A percentile compares a stretch with the other conserved stretches of the same genome.
Conservation (phyloP, 2,797 vertebrate genomes). For the Lepus oiostolus region DNA sequence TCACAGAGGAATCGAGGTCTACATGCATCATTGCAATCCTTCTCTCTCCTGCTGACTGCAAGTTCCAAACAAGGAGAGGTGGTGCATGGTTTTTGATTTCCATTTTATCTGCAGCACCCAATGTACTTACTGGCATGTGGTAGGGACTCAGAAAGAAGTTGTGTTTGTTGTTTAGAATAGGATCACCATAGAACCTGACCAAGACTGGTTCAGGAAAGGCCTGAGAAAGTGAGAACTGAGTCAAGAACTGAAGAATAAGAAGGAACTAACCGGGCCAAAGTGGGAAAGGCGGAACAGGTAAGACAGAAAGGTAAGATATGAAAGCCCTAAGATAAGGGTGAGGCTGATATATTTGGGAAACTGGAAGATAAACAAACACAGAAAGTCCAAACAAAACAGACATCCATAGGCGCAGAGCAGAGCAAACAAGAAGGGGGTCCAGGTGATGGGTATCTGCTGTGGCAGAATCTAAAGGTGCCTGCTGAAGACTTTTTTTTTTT, state of each 20-base stretch:
- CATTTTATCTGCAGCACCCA: not conserved
- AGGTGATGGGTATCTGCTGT: accelerated
- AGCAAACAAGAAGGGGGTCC: accelerated
- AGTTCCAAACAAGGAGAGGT: not conserved
- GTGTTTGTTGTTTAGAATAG: not conserved
- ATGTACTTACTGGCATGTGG: too few relatives aligned
- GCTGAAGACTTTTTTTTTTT: not conserved
- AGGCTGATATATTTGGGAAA: not conserved
- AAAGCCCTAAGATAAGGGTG: not conserved
- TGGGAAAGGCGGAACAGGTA: accelerated
- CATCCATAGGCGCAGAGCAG: accelerated
- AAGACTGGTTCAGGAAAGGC: not conserved
- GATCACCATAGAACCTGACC: not conserved
- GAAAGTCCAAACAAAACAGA: not conserved
- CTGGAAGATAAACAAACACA: not conserved
- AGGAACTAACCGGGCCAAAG: not conserved
- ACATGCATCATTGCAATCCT: too few relatives aligned
- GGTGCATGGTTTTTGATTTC: not conserved
- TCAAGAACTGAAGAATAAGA: not conserved
- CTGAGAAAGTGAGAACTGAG: not conserved
- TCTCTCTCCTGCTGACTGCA: not conserved
- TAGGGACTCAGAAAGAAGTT: not conserved
- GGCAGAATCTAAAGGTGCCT: not conserved
- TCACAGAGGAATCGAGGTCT: not conserved
- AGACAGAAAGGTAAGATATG: too few relatives aligned